A percentile compares a stretch with the other conserved stretches of the same genome.
Conservation (phyloP, 2,797 vertebrate genomes). For the Lerista edwardsae region DNA sequence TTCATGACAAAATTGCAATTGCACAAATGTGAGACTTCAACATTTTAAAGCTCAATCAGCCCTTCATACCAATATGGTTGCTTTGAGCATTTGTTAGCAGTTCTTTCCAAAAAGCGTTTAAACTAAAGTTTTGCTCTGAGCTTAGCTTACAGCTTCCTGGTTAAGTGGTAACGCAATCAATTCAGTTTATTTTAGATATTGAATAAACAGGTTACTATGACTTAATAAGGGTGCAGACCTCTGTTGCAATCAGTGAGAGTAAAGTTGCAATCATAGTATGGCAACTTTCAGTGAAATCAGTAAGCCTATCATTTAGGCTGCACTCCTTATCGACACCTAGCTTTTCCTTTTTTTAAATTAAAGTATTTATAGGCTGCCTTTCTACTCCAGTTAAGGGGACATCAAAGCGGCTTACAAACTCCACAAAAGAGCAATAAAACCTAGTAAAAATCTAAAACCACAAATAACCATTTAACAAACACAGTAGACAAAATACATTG, state of each 20-base stretch:
- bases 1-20: neutral
- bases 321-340: neutral
- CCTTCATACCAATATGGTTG: conserved; percentile 15
- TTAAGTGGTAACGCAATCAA: neutral
- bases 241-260: neutral
- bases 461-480: no score
- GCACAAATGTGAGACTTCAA: neutral
- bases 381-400: no score
- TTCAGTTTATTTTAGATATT: neutral
- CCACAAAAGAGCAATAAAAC: no score
- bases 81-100: conserved; percentile 1
- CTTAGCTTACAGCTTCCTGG: conserved; percentile 7
- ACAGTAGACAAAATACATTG: no score
- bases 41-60: neutral
- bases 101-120: conserved; percentile 21
- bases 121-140: conserved; percentile 9
- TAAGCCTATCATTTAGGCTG: neutral
- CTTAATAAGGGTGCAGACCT: neutral
- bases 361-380: no score
- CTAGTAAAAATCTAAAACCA: no score
- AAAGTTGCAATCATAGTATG: neutral
- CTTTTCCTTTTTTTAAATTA: no score
- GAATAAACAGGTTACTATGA: neutral
- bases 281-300: neutral
- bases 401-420: no score